Percentiles rank a stretch among this genome's conserved stretches.
Conservation (phyloP, 1,140 invertebrate genomes). For the Drosophila mayri region DNA sequence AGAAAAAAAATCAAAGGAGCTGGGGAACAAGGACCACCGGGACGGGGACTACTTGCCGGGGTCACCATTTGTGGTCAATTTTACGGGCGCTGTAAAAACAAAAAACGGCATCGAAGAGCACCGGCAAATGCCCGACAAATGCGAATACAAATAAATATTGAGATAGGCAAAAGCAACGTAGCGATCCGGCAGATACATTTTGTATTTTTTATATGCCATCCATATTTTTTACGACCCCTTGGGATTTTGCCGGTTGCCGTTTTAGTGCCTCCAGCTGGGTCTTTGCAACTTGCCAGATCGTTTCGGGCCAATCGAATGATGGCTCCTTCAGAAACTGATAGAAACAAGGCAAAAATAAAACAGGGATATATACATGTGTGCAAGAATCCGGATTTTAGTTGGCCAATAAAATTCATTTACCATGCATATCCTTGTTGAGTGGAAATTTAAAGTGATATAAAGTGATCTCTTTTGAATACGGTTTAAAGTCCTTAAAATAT, state of each 20-base stretch:
- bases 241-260: constrained; percentile 9
- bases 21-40: not conserved
- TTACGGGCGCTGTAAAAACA: constrained; percentile 76
- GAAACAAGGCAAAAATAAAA: constrained; percentile 1
- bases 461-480: not conserved
- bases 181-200: constrained; percentile 38
- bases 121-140: constrained; percentile 32
- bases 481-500: no score
- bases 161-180: constrained; percentile 20
- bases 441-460: not conserved
- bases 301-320: constrained; percentile 14
- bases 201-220: constrained; percentile 37
- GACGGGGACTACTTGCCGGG: not conserved
- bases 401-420: constrained; percentile 14
- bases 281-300: constrained; percentile 38
- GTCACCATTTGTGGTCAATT: constrained; percentile 72
- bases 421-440: not conserved
- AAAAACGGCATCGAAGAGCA: constrained; percentile 55
- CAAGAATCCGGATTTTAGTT: not conserved
- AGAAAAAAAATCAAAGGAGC: not conserved
- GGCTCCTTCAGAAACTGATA: constrained; percentile 1
- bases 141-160: constrained; percentile 54
- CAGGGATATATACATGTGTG: not conserved
- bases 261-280: constrained; percentile 39
- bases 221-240: constrained; percentile 47